Evolutionary conservation across 2,797 vertebrate genomes (phyloP).

Genomic region (Meda fulgida): DNA sequence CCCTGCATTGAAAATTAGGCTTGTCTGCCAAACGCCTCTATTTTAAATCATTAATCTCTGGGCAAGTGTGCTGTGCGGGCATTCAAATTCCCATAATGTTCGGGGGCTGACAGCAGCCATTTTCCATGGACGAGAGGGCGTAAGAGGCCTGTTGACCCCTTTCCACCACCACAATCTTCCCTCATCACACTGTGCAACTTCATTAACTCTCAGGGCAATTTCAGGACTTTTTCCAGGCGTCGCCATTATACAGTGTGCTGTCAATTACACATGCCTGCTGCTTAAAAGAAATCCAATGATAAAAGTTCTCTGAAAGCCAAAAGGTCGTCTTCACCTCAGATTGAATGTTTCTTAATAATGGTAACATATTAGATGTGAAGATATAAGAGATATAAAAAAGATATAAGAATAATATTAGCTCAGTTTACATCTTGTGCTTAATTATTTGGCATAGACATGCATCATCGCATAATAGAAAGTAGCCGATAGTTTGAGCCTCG

Average conservation of each 20-base stretch:
- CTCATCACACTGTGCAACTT: slow-evolving; percentile 81
- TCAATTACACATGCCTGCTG: slow-evolving; percentile 57
- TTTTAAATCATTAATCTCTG: slow-evolving; percentile 77
- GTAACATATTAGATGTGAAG: not conserved
- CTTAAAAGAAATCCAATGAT: slow-evolving; percentile 60
- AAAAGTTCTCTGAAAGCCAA: slow-evolving; percentile 59
- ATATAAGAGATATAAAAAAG: too few species aligned
- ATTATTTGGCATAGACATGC: not conserved
- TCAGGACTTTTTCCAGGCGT: slow-evolving; percentile 66
- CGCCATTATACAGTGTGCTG: slow-evolving; percentile 56
- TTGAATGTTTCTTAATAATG: slow-evolving; percentile 17
- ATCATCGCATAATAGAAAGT: not conserved
- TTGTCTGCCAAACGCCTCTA: slow-evolving; percentile 76
- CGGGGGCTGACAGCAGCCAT: slow-evolving; percentile 79
- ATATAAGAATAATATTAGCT: not conserved
- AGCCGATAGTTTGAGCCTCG: not conserved
- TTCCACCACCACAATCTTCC: slow-evolving; percentile 78
- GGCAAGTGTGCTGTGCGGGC: slow-evolving; percentile 70
- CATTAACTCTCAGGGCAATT: slow-evolving; percentile 83
- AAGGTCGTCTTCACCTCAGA: slow-evolving; percentile 41
- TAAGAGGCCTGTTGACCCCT: slow-evolving; percentile 82
- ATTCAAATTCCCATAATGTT: slow-evolving; percentile 79
- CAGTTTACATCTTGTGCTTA: not conserved
- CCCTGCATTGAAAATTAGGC: slow-evolving; percentile 66
- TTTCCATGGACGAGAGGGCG: slow-evolving; percentile 78